Conservation (phyloP, 2,113 vertebrate genomes). For the Chelonoidis abingdonii region DNA sequence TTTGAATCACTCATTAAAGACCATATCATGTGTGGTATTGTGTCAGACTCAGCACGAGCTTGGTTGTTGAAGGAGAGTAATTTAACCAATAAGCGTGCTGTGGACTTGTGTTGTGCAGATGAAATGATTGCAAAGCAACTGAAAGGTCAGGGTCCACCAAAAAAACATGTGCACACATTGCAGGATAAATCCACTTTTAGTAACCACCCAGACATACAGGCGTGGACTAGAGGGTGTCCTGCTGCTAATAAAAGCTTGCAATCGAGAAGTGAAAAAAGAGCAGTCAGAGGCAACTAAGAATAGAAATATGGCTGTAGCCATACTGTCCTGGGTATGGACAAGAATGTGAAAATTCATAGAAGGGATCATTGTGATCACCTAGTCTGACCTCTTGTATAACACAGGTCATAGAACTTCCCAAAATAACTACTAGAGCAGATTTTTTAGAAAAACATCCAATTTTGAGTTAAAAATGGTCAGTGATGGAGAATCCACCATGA, state of each 20-base stretch:
- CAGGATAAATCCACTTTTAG: background rate
- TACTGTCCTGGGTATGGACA: too few species aligned
- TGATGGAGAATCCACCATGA: too few species aligned
- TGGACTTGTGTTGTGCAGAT: background rate
- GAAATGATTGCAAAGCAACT: background rate
- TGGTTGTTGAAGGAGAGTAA: background rate
- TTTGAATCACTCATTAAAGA: background rate
- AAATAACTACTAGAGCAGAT: too few species aligned
- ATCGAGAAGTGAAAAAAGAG: background rate
- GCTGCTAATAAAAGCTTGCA: background rate
- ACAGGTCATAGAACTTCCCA: too few species aligned
- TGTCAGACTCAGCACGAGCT: background rate
- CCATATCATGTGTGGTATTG: background rate
- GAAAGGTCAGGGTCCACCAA: background rate
- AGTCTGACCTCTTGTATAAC: too few species aligned
- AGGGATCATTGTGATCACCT: too few species aligned
- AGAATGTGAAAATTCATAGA: too few species aligned
- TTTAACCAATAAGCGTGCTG: background rate
- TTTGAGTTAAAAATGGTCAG: too few species aligned
- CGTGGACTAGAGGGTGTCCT: background rate
- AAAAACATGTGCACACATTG: background rate
- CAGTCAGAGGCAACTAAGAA: too few species aligned
- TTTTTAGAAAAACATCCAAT: too few species aligned
- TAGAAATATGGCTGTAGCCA: too few species aligned
- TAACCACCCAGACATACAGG: background rate